Evolutionary conservation across 2,113 vertebrate genomes (phyloP).

Genomic region (Australoheros scitulus): DNA sequence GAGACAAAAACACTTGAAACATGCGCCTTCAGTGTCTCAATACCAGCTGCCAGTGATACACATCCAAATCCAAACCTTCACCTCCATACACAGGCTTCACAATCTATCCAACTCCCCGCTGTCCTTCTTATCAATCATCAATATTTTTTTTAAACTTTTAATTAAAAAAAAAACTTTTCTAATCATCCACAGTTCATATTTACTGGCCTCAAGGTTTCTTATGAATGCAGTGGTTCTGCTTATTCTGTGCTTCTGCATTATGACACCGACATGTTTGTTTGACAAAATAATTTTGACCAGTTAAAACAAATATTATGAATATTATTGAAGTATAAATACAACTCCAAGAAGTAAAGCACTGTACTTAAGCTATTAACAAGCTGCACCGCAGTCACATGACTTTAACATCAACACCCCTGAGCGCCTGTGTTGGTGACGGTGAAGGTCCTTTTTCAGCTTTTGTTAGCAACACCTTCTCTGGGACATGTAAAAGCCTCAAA

Average conservation of each 20-base stretch:
- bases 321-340: not conserved
- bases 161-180: fast-evolving
- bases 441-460: too few species aligned
- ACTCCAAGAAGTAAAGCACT: not conserved
- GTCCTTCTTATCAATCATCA: not conserved
- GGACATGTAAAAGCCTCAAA: too few species aligned
- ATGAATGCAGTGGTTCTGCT: too few species aligned
- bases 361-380: fast-evolving
- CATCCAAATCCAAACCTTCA: not conserved
- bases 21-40: not conserved
- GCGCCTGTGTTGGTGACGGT: too few species aligned
- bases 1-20: not conserved
- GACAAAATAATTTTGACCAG: not conserved
- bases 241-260: too few species aligned
- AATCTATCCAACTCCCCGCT: not conserved
- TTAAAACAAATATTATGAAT: not conserved
- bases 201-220: too few species aligned
- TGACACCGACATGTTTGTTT: not conserved
- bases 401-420: too few species aligned
- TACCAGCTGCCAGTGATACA: not conserved
- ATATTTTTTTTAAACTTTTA: not conserved
- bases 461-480: too few species aligned
- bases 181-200: not conserved
- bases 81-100: not conserved
- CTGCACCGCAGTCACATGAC: not conserved